phyloP scores from a whole-genome alignment of 1,140 invertebrate genomes.

The Ladona fulva region DNA sequence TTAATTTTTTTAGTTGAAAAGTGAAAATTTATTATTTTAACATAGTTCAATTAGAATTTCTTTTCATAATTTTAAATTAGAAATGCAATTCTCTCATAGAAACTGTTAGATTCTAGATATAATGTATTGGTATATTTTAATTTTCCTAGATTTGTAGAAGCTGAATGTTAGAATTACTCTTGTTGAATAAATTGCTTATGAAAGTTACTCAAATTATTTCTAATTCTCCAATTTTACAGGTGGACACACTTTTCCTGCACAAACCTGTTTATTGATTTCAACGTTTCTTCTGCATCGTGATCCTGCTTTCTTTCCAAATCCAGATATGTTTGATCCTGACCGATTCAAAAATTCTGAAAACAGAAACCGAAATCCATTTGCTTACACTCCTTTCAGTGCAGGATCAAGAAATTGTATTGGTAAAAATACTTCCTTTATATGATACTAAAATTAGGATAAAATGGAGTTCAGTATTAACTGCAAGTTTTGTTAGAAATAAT shows the following conservation, averaged over 20 bases:
- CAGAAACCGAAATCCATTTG: slow-evolving; percentile 36
- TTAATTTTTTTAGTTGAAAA: no score
- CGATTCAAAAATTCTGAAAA: slow-evolving; percentile 35
- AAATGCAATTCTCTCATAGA: no score
- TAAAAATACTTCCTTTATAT: slow-evolving; percentile 32
- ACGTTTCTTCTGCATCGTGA: slow-evolving; percentile 45
- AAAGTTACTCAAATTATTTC: not conserved
- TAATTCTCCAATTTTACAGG: slow-evolving; percentile 20
- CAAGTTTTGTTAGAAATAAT: no score
- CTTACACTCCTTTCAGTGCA: slow-evolving; percentile 51
- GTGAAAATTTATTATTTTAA: no score
- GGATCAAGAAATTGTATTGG: slow-evolving; percentile 45
- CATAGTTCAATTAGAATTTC: no score
- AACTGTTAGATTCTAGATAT: no score
- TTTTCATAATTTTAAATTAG: no score
- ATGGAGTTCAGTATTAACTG: no score
- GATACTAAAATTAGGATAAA: not conserved
- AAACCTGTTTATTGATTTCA: slow-evolving; percentile 32
- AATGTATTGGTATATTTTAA: no score
- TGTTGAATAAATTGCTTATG: no score
- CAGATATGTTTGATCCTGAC: slow-evolving; percentile 50
- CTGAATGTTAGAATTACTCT: no score
- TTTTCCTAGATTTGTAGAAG: no score
- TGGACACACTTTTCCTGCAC: slow-evolving; percentile 30
- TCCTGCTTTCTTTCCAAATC: slow-evolving; percentile 45